Evolutionary conservation across 2,797 vertebrate species (phyloP).

Genomic region (Halcyon leucocephala): DNA sequence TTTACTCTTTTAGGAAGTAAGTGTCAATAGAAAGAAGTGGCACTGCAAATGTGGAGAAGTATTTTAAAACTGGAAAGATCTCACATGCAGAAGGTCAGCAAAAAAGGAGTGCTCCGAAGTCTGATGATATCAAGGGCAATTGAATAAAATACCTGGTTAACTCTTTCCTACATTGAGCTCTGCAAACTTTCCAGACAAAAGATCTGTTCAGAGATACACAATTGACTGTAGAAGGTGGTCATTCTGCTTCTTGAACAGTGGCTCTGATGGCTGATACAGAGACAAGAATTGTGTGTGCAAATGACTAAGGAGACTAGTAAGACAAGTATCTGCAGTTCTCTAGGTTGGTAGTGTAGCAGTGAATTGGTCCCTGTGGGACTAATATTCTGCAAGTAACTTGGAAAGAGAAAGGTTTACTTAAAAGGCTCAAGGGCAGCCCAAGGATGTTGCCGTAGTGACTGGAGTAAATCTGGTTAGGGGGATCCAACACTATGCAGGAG

Average conservation of each 20-base stretch:
- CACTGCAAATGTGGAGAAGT: neutral
- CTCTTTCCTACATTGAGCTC: neutral
- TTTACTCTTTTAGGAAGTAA: neutral
- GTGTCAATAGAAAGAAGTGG: neutral
- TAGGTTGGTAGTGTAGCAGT: neutral
- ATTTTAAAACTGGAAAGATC: neutral
- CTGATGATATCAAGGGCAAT: neutral
- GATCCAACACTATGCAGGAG: neutral
- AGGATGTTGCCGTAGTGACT: neutral
- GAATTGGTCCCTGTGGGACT: conserved; percentile 59
- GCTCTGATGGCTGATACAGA: neutral
- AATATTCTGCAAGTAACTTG: conserved; percentile 16
- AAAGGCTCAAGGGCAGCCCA: conserved; percentile 42
- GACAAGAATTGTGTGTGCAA: neutral
- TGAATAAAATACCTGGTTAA: neutral
- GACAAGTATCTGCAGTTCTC: neutral
- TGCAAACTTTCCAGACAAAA: neutral
- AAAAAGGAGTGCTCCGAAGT: neutral
- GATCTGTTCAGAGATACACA: neutral
- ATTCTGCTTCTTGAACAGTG: neutral
- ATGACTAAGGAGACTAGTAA: neutral
- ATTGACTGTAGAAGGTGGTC: neutral
- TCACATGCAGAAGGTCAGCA: neutral
- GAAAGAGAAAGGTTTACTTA: neutral
- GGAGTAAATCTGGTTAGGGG: neutral